A percentile compares a stretch with the other conserved stretches of the same genome.
Evolutionary conservation across 1,140 invertebrate genomes (phyloP).

Genomic region (Drosophila setifemur): DNA sequence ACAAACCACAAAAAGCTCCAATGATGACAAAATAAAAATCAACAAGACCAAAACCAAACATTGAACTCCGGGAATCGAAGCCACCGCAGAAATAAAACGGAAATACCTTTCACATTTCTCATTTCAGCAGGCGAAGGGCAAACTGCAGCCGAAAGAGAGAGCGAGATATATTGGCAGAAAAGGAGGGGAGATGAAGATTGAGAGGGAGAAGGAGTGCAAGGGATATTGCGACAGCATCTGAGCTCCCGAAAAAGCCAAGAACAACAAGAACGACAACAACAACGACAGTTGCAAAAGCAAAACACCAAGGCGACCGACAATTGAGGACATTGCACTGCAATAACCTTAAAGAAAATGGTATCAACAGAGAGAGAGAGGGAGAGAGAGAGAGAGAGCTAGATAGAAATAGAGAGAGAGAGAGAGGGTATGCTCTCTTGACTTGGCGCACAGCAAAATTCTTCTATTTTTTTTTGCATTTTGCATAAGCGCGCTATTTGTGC

Average conservation of each 20-base stretch:
- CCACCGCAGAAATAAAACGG: slow-evolving; percentile 47
- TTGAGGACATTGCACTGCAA: slow-evolving; percentile 77
- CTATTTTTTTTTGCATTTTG: slow-evolving; percentile 39
- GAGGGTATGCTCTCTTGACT: slow-evolving; percentile 38
- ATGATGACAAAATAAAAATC: slow-evolving; percentile 38
- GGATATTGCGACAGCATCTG: slow-evolving; percentile 61
- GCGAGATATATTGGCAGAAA: not conserved
- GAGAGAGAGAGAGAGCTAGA: slow-evolving; percentile 7
- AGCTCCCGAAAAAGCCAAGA: slow-evolving; percentile 57
- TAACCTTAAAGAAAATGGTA: slow-evolving; percentile 72
- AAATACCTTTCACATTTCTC: slow-evolving; percentile 69
- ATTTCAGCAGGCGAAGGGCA: slow-evolving; percentile 56
- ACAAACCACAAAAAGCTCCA: slow-evolving; percentile 16
- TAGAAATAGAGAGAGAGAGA: slow-evolving; percentile 3
- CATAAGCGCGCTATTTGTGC: slow-evolving; percentile 54
- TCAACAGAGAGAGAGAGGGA: slow-evolving; percentile 15
- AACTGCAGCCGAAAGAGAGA: slow-evolving; percentile 15
- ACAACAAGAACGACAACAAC: no score
- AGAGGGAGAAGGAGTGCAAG: slow-evolving; percentile 31
- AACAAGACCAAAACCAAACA: slow-evolving; percentile 50
- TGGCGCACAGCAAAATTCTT: slow-evolving; percentile 61
- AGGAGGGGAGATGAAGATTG: not conserved
- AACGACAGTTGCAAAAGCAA: no score
- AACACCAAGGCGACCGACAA: slow-evolving; percentile 64
- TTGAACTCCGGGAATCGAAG: slow-evolving; percentile 32